A percentile compares a stretch with the other conserved stretches of the same genome.
Evolutionary conservation across 1,140 invertebrate species (phyloP).

Genomic region (Megathymus violae): DNA sequence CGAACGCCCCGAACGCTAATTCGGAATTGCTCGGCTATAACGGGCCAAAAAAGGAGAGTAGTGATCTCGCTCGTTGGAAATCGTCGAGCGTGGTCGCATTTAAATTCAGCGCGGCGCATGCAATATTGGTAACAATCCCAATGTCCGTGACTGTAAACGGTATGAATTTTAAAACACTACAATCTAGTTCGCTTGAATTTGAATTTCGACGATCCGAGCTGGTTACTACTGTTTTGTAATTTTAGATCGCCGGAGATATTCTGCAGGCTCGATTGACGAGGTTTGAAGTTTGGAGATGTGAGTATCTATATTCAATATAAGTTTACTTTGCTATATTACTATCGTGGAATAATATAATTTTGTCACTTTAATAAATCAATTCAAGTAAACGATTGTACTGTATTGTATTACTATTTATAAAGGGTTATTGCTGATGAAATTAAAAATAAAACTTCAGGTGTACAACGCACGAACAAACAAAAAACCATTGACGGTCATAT

Average conservation of each 20-base stretch:
- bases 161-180: constrained; percentile 70
- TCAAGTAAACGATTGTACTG: too few species aligned
- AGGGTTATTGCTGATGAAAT: not conserved
- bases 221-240: constrained; percentile 36
- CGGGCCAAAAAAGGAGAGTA: constrained; percentile 59
- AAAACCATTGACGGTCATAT: constrained; percentile 9
- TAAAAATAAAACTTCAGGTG: not conserved
- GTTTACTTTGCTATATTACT: not conserved
- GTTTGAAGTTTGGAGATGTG: not conserved
- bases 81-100: constrained; percentile 53
- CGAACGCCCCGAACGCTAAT: constrained; percentile 57
- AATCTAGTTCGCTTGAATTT: constrained; percentile 53
- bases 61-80: constrained; percentile 47
- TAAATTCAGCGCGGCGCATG: constrained; percentile 64
- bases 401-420: not conserved
- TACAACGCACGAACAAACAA: not conserved
- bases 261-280: not conserved
- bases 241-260: constrained; percentile 24
- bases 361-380: too few species aligned
- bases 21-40: constrained; percentile 47
- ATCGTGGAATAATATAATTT: too few species aligned
- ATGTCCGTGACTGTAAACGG: constrained; percentile 56
- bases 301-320: not conserved
- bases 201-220: constrained; percentile 58
- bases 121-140: constrained; percentile 70